A percentile compares a stretch with the other conserved stretches of the same genome.
These are phyloP conservation scores for Andrena haemorrhoa DNA, from an alignment of 2,888 invertebrate species.

Conservation along the genomic window DNA sequence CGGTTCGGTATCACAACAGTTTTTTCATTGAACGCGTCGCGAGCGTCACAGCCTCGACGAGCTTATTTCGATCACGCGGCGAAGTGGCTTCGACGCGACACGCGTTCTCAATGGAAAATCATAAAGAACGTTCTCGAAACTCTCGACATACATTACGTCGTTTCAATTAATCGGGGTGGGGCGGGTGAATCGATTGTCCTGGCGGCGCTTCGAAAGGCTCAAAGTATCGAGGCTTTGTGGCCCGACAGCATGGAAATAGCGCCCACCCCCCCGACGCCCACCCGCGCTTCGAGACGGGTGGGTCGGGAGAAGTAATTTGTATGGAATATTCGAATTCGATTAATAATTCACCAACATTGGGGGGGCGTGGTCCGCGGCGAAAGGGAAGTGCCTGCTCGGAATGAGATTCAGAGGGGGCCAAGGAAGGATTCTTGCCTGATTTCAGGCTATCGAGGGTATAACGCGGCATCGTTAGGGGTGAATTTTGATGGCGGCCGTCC, in stretches of 20 bases:
- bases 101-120: constrained; percentile 28
- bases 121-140: constrained; percentile 43
- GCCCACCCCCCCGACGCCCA: constrained; percentile 5
- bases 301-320: constrained; percentile 43
- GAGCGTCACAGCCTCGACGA: constrained; percentile 19
- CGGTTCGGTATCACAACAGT: not conserved
- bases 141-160: constrained; percentile 49
- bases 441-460: constrained; percentile 42
- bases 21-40: constrained; percentile 7
- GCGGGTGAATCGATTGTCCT: constrained; percentile 46
- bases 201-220: constrained; percentile 38
- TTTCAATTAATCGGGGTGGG: constrained; percentile 46
- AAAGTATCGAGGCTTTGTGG: constrained; percentile 50
- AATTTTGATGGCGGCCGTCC: constrained; percentile 46
- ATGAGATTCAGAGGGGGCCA: constrained; percentile 9
- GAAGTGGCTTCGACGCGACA: constrained; percentile 32
- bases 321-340: constrained; percentile 54
- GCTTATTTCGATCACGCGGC: constrained; percentile 47
- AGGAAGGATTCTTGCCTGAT: constrained; percentile 27
- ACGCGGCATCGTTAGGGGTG: constrained; percentile 32
- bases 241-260: constrained; percentile 53
- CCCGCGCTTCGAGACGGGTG: too few relatives aligned
- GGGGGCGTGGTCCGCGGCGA: not conserved
- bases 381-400: constrained; percentile 16
- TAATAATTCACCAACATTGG: constrained; percentile 54